phyloP scores from a whole-genome alignment of 2,113 vertebrate genomes.

The Hippotragus niger region DNA sequence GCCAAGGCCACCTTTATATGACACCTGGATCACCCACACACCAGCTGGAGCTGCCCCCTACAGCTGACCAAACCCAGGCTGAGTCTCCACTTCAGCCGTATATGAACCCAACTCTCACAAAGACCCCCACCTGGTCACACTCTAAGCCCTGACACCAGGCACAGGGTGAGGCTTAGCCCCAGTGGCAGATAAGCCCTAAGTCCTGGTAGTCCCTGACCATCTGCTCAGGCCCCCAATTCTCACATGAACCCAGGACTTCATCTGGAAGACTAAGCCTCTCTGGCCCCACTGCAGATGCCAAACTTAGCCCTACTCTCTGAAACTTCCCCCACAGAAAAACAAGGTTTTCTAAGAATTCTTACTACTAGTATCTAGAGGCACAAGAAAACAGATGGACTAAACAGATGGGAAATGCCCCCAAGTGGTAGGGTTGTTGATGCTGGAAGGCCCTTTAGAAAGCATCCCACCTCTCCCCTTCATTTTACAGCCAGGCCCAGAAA shows the following conservation, averaged over 20 bases:
- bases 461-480: slow-evolving; percentile 8
- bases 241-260: neutral
- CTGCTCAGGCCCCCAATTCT: neutral
- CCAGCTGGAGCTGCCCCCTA: neutral
- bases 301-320: neutral
- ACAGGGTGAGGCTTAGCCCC: neutral
- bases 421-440: neutral
- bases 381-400: slow-evolving; percentile 43
- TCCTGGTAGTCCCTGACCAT: neutral
- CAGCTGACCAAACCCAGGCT: neutral
- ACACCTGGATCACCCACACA: neutral
- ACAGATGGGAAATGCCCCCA: slow-evolving; percentile 43
- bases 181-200: neutral
- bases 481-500: neutral
- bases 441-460: slow-evolving; percentile 25
- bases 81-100: neutral
- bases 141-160: neutral
- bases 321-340: neutral
- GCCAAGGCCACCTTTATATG: neutral
- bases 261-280: neutral
- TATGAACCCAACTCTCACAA: neutral
- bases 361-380: slow-evolving; percentile 11
- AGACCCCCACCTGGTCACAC: neutral
- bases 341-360: slow-evolving; percentile 48
- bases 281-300: neutral